Conservation (phyloP, 2,113 vertebrate species). For the Isichthys henryi region DNA sequence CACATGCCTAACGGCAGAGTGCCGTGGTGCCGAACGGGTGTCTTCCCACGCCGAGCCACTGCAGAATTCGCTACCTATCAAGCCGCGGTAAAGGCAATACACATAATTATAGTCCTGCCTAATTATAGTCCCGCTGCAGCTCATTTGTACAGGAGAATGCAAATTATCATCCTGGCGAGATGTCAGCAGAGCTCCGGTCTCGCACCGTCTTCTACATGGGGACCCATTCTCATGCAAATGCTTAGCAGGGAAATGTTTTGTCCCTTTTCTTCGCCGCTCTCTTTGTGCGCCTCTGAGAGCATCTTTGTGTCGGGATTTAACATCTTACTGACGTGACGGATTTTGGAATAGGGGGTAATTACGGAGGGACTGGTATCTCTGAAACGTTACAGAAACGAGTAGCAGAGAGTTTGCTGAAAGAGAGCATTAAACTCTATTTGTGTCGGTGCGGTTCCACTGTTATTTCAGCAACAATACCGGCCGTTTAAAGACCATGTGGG, state of each 20-base stretch:
- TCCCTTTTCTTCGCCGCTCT: background rate
- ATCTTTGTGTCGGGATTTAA: background rate
- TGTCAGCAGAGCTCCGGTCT: slow-evolving; percentile 53
- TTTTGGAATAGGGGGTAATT: background rate
- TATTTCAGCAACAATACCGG: background rate
- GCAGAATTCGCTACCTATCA: slow-evolving; percentile 62
- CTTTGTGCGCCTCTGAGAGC: background rate
- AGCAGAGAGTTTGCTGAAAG: background rate
- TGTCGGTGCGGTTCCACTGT: background rate
- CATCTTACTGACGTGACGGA: slow-evolving; percentile 2
- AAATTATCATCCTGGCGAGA: slow-evolving; percentile 38
- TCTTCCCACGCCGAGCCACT: slow-evolving; percentile 11
- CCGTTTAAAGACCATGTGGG: background rate
- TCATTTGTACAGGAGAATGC: slow-evolving; percentile 74
- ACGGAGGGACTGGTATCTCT: background rate
- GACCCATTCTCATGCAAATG: slow-evolving; percentile 14
- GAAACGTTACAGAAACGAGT: background rate
- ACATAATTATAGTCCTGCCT: slow-evolving; percentile 79
- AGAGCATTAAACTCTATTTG: background rate
- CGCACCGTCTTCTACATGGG: slow-evolving; percentile 21
- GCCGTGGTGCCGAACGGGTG: slow-evolving; percentile 35
- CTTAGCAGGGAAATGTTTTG: background rate
- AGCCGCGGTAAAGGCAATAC: slow-evolving; percentile 72
- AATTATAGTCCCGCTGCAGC: slow-evolving; percentile 77
- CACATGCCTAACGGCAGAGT: slow-evolving; percentile 48